Percentiles rank a stretch among this genome's conserved stretches.
Evolutionary conservation across 2,797 vertebrate genomes (phyloP).

Genomic region (Dromococcyx pavoninus): DNA sequence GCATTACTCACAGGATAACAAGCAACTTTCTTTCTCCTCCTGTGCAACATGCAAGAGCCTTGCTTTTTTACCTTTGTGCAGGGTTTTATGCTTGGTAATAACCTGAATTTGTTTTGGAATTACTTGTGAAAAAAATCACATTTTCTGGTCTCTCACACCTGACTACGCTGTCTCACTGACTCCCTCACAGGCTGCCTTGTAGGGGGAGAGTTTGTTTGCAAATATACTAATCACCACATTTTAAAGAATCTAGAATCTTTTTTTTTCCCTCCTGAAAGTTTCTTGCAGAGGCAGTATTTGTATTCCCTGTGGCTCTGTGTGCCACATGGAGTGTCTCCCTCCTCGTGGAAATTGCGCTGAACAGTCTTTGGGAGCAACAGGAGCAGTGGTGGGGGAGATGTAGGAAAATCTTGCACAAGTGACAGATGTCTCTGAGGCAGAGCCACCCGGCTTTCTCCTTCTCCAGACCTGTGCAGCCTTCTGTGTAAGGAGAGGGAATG

Average conservation of each 20-base stretch:
- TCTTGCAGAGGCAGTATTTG: neutral
- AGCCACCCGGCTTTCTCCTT: neutral
- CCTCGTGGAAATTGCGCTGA: too few relatives aligned
- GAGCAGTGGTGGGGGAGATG: neutral
- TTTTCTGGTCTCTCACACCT: neutral
- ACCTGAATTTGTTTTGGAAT: constrained; percentile 9
- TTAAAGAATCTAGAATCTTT: neutral
- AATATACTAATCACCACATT: constrained; percentile 3
- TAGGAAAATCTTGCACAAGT: fast-evolving
- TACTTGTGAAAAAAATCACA: neutral
- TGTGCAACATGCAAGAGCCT: neutral
- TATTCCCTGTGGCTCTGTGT: neutral
- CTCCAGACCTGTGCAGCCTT: neutral
- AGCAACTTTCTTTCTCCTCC: neutral
- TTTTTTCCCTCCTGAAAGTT: neutral
- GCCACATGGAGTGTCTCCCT: too few relatives aligned
- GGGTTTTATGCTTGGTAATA: constrained; percentile 17
- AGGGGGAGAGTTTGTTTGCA: neutral
- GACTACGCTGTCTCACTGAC: neutral
- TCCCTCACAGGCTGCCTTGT: neutral
- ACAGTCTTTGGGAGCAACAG: neutral
- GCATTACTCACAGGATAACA: neutral
- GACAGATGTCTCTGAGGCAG: neutral
- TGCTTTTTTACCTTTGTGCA: neutral
- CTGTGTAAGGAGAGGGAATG: neutral